phyloP scores from a whole-genome alignment of 1,140 invertebrate species.

The Tetramorium simillimum region DNA sequence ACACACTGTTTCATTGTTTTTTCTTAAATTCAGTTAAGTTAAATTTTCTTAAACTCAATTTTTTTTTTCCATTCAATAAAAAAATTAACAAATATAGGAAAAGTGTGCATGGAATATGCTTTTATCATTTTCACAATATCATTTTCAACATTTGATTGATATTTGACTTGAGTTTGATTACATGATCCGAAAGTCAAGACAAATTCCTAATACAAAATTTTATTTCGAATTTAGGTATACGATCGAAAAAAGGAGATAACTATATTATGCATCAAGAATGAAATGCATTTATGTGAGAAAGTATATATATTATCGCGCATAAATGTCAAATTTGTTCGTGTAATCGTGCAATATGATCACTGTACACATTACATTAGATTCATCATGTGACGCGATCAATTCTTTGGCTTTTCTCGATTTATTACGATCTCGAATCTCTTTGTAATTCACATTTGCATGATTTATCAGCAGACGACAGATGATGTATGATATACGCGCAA shows the following conservation, averaged over 20 bases:
- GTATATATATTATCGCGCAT: not conserved
- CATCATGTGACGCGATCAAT: not conserved
- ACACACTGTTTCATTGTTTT: not conserved
- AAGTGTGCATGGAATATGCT: not conserved
- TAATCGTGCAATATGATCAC: not conserved
- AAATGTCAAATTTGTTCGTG: constrained; percentile 4
- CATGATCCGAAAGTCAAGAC: not conserved
- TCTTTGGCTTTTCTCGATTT: not conserved
- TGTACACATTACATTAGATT: not conserved
- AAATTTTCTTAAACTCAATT: not conserved
- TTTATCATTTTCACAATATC: not conserved
- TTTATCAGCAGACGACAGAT: not conserved
- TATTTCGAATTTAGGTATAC: constrained; percentile 6
- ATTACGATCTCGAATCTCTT: not conserved
- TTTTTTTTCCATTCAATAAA: not conserved
- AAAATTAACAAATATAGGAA: not conserved
- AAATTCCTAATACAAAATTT: not conserved
- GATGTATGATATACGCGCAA: not conserved
- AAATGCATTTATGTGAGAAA: not conserved
- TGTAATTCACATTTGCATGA: not conserved
- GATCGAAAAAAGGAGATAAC: not conserved
- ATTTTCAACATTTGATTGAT: not conserved
- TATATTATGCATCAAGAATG: not conserved
- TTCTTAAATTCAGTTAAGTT: not conserved
- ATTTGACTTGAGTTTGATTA: not conserved